Percentiles rank a stretch among this genome's conserved stretches.
phyloP scores from a whole-genome alignment of 2,888 invertebrate genomes.

The Rhorus exstirpatorius region DNA sequence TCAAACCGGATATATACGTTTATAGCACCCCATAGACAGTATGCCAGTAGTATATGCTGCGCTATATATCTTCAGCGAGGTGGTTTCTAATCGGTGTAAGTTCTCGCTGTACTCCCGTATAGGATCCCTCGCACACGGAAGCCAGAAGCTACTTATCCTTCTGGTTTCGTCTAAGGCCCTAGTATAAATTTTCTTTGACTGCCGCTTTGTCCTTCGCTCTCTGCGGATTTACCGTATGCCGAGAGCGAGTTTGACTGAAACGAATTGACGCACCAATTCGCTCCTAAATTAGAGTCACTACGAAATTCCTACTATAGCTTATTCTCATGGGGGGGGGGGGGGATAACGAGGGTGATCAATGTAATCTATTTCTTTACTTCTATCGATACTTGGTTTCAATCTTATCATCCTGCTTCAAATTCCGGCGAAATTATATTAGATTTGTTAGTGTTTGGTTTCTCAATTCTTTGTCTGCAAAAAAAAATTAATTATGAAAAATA shows the following conservation, averaged over 20 bases:
- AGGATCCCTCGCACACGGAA: conserved; percentile 56
- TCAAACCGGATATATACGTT: conserved; percentile 64
- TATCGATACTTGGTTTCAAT: conserved; percentile 25
- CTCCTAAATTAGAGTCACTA: conserved; percentile 72
- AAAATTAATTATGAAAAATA: neutral
- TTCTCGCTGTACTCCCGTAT: conserved; percentile 31
- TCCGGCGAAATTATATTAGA: conserved; percentile 9
- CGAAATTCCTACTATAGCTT: conserved; percentile 57
- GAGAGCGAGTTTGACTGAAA: conserved; percentile 57
- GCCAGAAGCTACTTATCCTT: conserved; percentile 79
- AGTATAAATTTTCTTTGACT: conserved; percentile 78
- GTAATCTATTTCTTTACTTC: conserved; percentile 62
- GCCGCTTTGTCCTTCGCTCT: conserved; percentile 61
- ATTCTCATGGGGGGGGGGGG: conserved; percentile 68
- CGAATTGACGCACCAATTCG: conserved; percentile 64
- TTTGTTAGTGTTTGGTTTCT: conserved; percentile 31
- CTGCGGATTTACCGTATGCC: conserved; percentile 27
- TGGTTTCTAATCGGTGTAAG: conserved; percentile 37
- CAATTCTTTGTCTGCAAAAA: neutral
- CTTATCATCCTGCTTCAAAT: conserved; percentile 13
- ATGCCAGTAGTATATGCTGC: conserved; percentile 62
- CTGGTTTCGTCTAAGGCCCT: conserved; percentile 71
- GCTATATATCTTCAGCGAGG: conserved; percentile 44
- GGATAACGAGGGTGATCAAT: conserved; percentile 69
- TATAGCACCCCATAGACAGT: conserved; percentile 48